Evolutionary conservation across 2,888 invertebrate genomes (phyloP).

Genomic region (Operophtera brumata): DNA sequence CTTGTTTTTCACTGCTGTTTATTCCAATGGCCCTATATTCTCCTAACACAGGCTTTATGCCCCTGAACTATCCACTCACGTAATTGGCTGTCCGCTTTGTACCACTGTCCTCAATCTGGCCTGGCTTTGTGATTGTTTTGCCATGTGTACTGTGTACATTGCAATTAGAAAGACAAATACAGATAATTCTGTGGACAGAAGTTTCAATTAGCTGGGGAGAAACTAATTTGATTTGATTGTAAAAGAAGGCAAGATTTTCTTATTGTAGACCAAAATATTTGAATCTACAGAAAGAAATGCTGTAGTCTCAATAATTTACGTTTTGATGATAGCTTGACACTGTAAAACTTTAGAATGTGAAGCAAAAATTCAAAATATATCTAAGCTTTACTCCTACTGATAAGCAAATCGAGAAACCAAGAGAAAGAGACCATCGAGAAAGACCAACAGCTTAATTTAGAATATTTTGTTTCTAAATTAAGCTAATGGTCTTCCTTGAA

Average conservation of each 20-base stretch:
- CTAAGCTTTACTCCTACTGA: too few relatives aligned
- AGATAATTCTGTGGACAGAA: background rate
- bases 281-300: too few relatives aligned
- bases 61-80: constrained; percentile 10
- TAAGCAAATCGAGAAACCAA: too few relatives aligned
- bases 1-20: background rate
- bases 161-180: constrained; percentile 10
- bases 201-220: background rate
- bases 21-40: background rate
- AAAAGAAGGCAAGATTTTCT: background rate
- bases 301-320: too few relatives aligned
- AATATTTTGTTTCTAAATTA: too few relatives aligned
- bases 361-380: too few relatives aligned
- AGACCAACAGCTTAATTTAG: too few relatives aligned
- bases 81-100: constrained; percentile 11
- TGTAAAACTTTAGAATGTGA: too few relatives aligned
- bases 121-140: constrained; percentile 5
- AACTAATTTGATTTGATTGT: background rate
- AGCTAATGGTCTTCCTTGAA: too few relatives aligned
- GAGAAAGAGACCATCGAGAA: too few relatives aligned
- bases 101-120: constrained; percentile 10
- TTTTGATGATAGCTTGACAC: too few relatives aligned
- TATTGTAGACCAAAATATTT: too few relatives aligned
- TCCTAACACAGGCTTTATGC: background rate
- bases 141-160: constrained; percentile 12